A percentile compares a stretch with the other conserved stretches of the same genome.
These are phyloP conservation scores for Gryon sp. DNA, from an alignment of 1,140 invertebrate species.

Conservation along the genomic window DNA sequence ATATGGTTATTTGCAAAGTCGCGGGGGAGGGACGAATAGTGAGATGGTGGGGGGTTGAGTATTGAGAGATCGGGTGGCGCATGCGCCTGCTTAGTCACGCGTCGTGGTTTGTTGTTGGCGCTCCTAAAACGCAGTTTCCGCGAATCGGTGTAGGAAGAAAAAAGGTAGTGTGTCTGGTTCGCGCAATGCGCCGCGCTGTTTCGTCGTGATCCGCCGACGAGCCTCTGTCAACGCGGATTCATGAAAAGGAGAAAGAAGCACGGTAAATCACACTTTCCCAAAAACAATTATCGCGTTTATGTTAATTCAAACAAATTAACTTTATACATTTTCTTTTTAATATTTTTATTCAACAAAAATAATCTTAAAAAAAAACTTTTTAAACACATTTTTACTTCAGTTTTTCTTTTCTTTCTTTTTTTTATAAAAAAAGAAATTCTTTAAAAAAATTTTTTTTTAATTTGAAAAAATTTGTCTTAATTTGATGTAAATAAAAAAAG, in stretches of 20 bases:
- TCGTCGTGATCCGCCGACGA: slow-evolving; percentile 43
- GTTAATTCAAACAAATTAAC: slow-evolving; percentile 25
- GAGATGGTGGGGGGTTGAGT: slow-evolving; percentile 1
- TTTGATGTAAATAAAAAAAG: slow-evolving; percentile 3
- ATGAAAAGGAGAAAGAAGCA: slow-evolving; percentile 58
- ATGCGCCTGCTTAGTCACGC: slow-evolving; percentile 64
- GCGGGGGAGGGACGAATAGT: too few species aligned
- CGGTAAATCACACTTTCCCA: slow-evolving; percentile 42
- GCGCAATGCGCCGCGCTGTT: slow-evolving; percentile 56
- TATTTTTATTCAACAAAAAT: slow-evolving; percentile 3
- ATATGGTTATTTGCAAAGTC: too few species aligned
- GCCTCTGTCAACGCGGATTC: slow-evolving; percentile 46
- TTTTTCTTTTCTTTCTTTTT: not conserved
- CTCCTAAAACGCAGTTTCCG: slow-evolving; percentile 78
- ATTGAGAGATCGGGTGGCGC: slow-evolving; percentile 48
- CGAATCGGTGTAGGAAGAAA: slow-evolving; percentile 73
- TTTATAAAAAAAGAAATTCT: not conserved
- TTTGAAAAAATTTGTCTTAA: too few species aligned
- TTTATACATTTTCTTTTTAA: not conserved
- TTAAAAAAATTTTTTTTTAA: too few species aligned
- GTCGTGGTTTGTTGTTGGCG: slow-evolving; percentile 68
- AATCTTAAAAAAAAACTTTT: not conserved
- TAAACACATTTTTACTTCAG: not conserved
- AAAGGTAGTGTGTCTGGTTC: slow-evolving; percentile 70
- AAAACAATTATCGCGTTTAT: slow-evolving; percentile 14